phyloP scores from a whole-genome alignment of 2,888 invertebrate genomes.

The Chamaedrilus cognettii region DNA sequence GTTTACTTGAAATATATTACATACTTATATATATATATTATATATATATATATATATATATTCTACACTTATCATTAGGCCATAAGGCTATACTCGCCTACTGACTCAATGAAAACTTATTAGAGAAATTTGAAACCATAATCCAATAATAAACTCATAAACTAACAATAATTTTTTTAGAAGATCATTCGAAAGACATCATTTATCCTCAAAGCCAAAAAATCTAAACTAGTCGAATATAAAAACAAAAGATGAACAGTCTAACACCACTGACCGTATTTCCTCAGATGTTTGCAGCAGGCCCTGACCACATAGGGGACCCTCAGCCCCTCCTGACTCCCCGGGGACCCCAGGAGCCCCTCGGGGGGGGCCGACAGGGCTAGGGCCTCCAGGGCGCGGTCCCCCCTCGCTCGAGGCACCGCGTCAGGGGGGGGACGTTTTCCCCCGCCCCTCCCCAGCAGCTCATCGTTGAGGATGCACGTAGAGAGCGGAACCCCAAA shows the following conservation, averaged over 20 bases:
- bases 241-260: background rate
- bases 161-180: too few species aligned
- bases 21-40: too few species aligned
- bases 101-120: too few species aligned
- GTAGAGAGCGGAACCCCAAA: background rate
- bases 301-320: slow-evolving; percentile 2
- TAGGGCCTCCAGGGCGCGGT: background rate
- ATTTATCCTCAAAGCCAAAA: too few species aligned
- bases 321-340: background rate
- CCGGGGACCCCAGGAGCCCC: background rate
- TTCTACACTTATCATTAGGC: too few species aligned
- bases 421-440: background rate
- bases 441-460: background rate
- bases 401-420: background rate
- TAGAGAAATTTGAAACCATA: too few species aligned
- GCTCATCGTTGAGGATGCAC: background rate
- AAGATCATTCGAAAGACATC: too few species aligned
- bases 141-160: too few species aligned
- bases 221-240: background rate
- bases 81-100: too few species aligned
- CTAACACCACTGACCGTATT: background rate
- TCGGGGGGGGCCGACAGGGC: background rate
- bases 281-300: background rate
- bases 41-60: too few species aligned
- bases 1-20: too few species aligned